Base-by-base conservation (phyloP, 2,888 invertebrate genomes). In the Clanis bilineata region DNA sequence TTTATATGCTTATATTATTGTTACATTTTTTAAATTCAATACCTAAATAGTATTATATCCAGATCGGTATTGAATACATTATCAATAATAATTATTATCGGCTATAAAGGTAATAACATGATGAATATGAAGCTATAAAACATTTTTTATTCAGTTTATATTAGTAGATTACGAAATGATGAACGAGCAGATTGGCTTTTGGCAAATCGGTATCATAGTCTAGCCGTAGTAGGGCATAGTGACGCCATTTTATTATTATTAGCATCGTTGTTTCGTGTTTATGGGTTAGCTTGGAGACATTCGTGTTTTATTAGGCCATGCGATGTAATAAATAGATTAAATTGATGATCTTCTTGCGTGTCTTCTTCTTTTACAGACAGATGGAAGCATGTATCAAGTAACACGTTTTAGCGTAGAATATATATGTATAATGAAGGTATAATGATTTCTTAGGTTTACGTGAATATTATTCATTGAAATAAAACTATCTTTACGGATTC, bases 271-370 rank as follows among this genome's bases (percentile, higher is more conserved):
- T 51, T 51, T 51, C 51, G 51, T 69, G 69, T 75, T 74, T 72
- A 75, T 72, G 64, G 72, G 66, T 69, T 74, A 64, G 64, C 66
- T 71, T 62, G 60, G 68, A 70, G 70, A 66, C 64, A 68, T 68
- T 64, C 63, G 51, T 60, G 66, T 67, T 75, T 71, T 72, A 73
- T 70, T 71, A 62, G 70, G 68, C 66, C 67, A 56, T 65, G 28
- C 12, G 12, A 32, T 51, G 32, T 32, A 51, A 51, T 51, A 47
- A 15, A 51, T 51, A 28, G 9, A 32, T 51, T 18, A 9, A 28
- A 18, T 51, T 15, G 10, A 15, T 10, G 15, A 9, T 3, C 47
- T 51, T 4, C 28, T 51, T 51, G 47, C 18, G 7, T 18, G 6
- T 4, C 15, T 18, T 23, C 23, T 12, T 23, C 23, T 36, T 36